Evolutionary conservation across 2,888 invertebrate genomes (phyloP).

Genomic region (Monoplex corrugatus): DNA sequence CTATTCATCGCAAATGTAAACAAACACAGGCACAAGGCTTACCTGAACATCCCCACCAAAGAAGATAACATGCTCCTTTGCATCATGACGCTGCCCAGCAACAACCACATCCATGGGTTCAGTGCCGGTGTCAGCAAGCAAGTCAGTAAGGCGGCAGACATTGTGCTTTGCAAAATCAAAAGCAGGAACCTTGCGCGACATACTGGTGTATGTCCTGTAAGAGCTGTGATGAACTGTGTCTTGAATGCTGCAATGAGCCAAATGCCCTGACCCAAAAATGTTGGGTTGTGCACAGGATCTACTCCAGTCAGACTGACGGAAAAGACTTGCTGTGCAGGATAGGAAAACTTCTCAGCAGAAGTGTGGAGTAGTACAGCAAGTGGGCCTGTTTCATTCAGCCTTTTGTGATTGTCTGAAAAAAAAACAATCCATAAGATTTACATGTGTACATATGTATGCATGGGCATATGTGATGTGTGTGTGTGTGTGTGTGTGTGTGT

Average conservation of each 20-base stretch:
- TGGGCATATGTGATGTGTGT: neutral
- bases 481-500: neutral
- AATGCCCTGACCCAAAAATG: neutral
- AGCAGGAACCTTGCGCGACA: neutral
- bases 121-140: neutral
- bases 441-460: neutral
- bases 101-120: conserved; percentile 41
- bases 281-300: neutral
- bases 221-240: neutral
- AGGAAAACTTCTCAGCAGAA: neutral
- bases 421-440: too few species aligned
- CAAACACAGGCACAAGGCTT: too few species aligned
- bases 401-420: neutral
- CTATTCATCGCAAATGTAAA: too few species aligned
- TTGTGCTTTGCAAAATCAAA: conserved; percentile 5
- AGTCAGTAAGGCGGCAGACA: conserved; percentile 11
- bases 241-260: neutral
- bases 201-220: neutral
- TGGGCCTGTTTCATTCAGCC: neutral
- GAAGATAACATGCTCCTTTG: conserved; percentile 83
- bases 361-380: neutral
- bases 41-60: conserved; percentile 95
- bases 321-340: neutral
- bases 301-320: neutral
- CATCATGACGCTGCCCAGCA: conserved; percentile 28